Base-by-base conservation (phyloP, 2,113 vertebrate genomes). In the Toxotes chatareus region DNA sequence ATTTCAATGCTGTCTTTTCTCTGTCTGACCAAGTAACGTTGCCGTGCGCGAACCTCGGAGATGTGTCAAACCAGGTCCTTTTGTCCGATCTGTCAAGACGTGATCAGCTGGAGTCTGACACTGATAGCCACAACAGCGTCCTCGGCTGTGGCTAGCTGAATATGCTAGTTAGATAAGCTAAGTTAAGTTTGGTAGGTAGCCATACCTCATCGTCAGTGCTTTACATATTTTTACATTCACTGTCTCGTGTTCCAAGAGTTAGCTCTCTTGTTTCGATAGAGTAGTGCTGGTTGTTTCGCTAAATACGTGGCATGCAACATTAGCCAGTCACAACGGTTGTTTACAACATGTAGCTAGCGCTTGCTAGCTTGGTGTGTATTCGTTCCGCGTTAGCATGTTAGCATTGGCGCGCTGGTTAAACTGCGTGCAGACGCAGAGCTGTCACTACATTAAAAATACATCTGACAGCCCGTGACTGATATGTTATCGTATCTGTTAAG, bases 71-170 rank as follows among this genome's bases (percentile, higher is more conserved):
- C 63, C 62, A 9, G 60, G 73, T 85, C 21, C 32, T 86, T 87
- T 82, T 60, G 78, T 81, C 80, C 79, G 87, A 89, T 75, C 46
- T 83, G 93, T 89, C 84, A 85, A 46, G 79, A 87, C 81, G 84
- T 60, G 89, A 91, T 89, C 93, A 90, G 91, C 91, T 91, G 91
- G 85, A 89, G 40, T 79, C 83, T 88, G 88, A 91, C 90, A 89
- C 82, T 59, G 89, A 88, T 81, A 82, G 89, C 86, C 83, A 81
- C 87, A 87, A 83, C 88, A 87, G 47, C 83, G 89, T 90, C 88
- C 91, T 77, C 90, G 75, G 67, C 76, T 51, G 79, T 56, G 79
- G 88, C 90, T 93, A 93, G 87, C 89, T 40, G 55, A 36, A 76
- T 42, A 80, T 85, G 89, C 92, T 88, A 89, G 62, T 57, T 19